These are phyloP conservation scores for Erythrocebus patas DNA, from an alignment of 2,113 vertebrate species.

Conservation along the genomic window DNA sequence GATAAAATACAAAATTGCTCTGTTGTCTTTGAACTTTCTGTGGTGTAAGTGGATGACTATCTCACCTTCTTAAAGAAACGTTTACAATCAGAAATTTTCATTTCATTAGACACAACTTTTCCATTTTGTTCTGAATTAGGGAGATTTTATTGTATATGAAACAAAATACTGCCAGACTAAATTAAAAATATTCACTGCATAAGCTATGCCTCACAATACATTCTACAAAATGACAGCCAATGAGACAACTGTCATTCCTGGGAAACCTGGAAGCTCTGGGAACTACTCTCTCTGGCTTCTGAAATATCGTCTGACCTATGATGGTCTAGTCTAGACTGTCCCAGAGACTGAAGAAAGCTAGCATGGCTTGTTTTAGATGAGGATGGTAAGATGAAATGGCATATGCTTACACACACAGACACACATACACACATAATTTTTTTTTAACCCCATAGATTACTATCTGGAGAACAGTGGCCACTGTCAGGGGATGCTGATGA, in stretches of 20 bases:
- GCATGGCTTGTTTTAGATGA: neutral
- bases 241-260: neutral
- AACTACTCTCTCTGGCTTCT: neutral
- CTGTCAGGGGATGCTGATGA: neutral
- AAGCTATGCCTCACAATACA: neutral
- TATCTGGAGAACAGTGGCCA: neutral
- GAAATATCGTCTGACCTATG: neutral
- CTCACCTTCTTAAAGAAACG: neutral
- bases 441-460: neutral
- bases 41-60: conserved; percentile 9
- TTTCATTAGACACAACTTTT: conserved; percentile 29
- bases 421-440: no score
- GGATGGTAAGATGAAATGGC: neutral
- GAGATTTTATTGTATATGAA: neutral
- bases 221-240: conserved; percentile 36
- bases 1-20: conserved; percentile 28
- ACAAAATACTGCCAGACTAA: conserved; percentile 26
- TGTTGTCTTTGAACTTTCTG: conserved; percentile 46
- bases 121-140: neutral
- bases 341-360: neutral
- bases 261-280: neutral
- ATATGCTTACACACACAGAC: neutral
- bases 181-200: conserved; percentile 39
- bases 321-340: neutral
- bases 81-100: conserved; percentile 46